Evolutionary conservation across 2,113 vertebrate species (phyloP).

Genomic region (Sinocyclocheilus anophthalmus): DNA sequence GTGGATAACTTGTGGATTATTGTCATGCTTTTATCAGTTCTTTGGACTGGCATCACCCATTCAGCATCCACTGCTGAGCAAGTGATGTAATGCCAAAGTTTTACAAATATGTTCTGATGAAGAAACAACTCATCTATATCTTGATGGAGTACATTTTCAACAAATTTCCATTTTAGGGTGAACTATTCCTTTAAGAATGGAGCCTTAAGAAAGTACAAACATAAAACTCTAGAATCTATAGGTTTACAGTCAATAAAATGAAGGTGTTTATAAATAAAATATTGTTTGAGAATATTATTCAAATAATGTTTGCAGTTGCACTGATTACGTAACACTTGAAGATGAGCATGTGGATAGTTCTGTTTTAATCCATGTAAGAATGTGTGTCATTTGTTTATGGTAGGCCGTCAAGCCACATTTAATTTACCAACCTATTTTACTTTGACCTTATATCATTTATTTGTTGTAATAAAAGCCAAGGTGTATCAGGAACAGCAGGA

Average conservation of each 20-base stretch:
- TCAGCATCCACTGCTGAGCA: neutral
- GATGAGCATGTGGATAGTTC: neutral
- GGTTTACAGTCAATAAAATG: neutral
- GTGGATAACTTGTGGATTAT: too few relatives aligned
- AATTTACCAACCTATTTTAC: conserved; percentile 15
- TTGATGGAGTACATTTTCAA: too few relatives aligned
- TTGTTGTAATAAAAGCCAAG: neutral
- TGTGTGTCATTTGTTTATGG: conserved; percentile 20
- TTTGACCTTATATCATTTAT: conserved; percentile 15
- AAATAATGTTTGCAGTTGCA: neutral
- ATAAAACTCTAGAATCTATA: neutral
- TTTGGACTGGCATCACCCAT: neutral
- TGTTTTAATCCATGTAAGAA: conserved; percentile 19
- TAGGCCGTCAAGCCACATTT: conserved; percentile 10
- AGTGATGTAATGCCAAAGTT: neutral
- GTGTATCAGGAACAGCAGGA: conserved; percentile 18
- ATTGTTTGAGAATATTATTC: neutral
- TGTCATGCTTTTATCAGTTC: too few relatives aligned
- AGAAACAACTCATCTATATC: too few relatives aligned
- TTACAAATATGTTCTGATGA: too few relatives aligned
- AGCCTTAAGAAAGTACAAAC: neutral
- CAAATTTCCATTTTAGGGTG: neutral
- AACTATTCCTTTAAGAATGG: neutral
- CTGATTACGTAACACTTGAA: neutral
- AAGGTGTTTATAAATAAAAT: neutral